phyloP scores from a whole-genome alignment of 2,888 invertebrate genomes.

The Incurvaria masculella region DNA sequence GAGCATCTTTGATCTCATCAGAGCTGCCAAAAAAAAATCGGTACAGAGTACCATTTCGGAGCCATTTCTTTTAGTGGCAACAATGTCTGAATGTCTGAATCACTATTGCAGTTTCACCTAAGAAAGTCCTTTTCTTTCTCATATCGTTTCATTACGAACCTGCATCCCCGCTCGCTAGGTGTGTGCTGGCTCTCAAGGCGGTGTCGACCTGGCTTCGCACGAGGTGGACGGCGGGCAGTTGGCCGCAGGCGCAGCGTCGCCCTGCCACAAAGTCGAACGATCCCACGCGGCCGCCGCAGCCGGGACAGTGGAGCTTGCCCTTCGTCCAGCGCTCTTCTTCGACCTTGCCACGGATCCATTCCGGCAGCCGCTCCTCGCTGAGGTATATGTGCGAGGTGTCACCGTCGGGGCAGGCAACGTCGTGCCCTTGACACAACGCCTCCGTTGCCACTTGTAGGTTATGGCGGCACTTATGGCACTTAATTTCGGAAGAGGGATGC shows the following conservation, averaged over 20 bases:
- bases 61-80: no score
- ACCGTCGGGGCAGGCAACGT: constrained; percentile 19
- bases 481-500: constrained; percentile 3
- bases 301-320: constrained; percentile 62
- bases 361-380: constrained; percentile 53
- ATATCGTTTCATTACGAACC: no score
- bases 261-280: constrained; percentile 66
- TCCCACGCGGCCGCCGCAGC: constrained; percentile 61
- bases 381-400: constrained; percentile 36
- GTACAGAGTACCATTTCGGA: no score
- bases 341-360: constrained; percentile 53
- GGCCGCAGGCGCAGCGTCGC: constrained; percentile 58
- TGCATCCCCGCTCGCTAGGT: no score
- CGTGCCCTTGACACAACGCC: constrained; percentile 3
- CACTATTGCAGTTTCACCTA: no score
- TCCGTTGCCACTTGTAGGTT: neutral
- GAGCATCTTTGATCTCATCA: no score
- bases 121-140: no score
- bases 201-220: constrained; percentile 62
- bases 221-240: constrained; percentile 58
- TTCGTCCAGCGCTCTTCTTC: constrained; percentile 61
- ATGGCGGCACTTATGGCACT: neutral
- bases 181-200: no score
- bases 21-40: no score
- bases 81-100: no score